Evolutionary conservation across 1,140 invertebrate genomes (phyloP).

Genomic region (Sitobion miscanthi): DNA sequence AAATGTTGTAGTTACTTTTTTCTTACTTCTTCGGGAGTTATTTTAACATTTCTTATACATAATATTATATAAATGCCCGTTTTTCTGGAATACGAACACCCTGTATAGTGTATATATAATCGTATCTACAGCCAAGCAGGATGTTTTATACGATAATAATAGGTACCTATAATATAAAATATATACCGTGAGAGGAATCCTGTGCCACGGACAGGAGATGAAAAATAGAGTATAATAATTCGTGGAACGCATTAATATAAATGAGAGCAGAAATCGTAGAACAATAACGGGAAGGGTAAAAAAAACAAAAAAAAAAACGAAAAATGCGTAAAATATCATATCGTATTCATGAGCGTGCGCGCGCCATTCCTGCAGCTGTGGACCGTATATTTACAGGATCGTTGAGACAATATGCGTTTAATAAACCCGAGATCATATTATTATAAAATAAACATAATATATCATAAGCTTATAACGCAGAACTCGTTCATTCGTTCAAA

Average conservation of each 20-base stretch:
- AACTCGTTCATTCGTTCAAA: neutral
- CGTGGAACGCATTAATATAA: neutral
- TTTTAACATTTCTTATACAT: no score
- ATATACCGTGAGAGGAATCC: neutral
- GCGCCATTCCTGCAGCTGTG: neutral
- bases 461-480: neutral
- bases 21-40: neutral
- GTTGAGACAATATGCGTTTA: neutral
- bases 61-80: neutral
- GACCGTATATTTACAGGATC: neutral
- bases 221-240: conserved; percentile 1
- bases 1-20: neutral
- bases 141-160: neutral
- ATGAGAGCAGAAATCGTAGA: neutral
- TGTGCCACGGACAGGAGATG: neutral
- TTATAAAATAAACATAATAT: conserved; percentile 19
- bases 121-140: neutral
- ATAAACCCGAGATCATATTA: neutral
- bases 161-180: neutral
- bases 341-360: neutral
- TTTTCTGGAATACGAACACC: neutral
- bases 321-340: conserved; percentile 8
- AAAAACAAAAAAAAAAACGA: neutral
- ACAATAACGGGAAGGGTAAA: neutral
- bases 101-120: neutral